phyloP scores from a whole-genome alignment of 1,140 invertebrate species.

The Drosophila tani region DNA sequence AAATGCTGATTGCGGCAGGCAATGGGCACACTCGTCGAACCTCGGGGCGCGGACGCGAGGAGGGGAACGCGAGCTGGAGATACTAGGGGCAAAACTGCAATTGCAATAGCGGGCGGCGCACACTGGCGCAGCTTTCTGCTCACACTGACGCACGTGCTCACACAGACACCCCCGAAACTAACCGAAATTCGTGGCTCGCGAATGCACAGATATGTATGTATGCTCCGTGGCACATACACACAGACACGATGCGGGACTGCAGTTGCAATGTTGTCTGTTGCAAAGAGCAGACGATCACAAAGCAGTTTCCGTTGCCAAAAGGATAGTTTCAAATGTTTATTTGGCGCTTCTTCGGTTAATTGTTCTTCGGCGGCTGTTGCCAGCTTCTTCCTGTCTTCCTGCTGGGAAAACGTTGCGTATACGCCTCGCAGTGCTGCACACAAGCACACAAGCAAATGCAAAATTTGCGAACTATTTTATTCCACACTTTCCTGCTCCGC shows the following conservation, averaged over 20 bases:
- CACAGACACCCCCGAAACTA: conserved; percentile 61
- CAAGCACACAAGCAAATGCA: conserved; percentile 21
- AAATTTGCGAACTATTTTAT: conserved; percentile 40
- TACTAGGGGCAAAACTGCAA: conserved; percentile 53
- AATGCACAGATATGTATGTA: conserved; percentile 28
- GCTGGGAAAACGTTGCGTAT: conserved; percentile 50
- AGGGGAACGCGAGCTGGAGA: conserved; percentile 13
- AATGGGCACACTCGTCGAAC: conserved; percentile 36
- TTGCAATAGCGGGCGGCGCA: conserved; percentile 56
- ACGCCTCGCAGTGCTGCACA: conserved; percentile 43
- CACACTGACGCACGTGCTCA: conserved; percentile 70
- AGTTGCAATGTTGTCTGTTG: conserved; percentile 45
- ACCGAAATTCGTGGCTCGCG: conserved; percentile 52
- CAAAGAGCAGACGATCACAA: conserved; percentile 58
- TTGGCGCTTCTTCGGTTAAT: conserved; percentile 41
- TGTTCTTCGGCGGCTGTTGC: not conserved
- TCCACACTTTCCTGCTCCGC: conserved; percentile 40
- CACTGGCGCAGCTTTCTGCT: conserved; percentile 46
- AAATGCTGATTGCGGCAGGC: conserved; percentile 74
- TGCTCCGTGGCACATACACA: conserved; percentile 44
- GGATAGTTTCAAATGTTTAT: conserved; percentile 11
- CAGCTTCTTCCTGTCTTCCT: conserved; percentile 2
- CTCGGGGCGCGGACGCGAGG: conserved; percentile 11
- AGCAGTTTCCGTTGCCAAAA: conserved; percentile 23
- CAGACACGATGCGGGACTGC: conserved; percentile 37